Base-by-base conservation (phyloP, 1,140 invertebrate genomes). In the Theocolax elegans region DNA sequence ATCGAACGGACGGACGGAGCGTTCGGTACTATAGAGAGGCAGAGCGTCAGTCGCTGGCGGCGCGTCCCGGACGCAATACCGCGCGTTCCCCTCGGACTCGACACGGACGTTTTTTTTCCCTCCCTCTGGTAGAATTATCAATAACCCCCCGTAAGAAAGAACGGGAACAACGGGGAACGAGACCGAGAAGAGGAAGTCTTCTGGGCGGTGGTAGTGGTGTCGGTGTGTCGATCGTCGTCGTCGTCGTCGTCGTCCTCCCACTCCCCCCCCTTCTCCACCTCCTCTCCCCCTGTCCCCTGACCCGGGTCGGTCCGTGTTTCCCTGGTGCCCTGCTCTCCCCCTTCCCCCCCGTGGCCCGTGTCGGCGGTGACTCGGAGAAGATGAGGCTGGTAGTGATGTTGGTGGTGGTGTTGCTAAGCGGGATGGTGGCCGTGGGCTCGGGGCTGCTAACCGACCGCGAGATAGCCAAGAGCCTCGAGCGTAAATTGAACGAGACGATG, bases 381-480 rank as follows among this genome's bases (percentile, higher is more conserved):
- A 35, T 35, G 31, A 35, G 6, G 42, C 42, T 15, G 42, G 3
- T n/a, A 35, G 31, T 35, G 10, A 6, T 35, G 10, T 35, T 35
- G 31, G 31, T 35, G 31, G 4, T 10, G 35, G 35, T n/a, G 42
- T 44, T n/a, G 42, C 10, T n/a, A n/a, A 15, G 7, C 42, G 15
- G 42, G 42, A n/a, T 15, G n/a, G 27, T 27, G 25, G 13, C 17
- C 10, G 3, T n/a, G 27, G 31, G 51, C 51, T 27, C 23, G 4
- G 17, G 23, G 48, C 17, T 6, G 48, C 17, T 78, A 77, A 38
- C 78, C 74, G 29, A n/a, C 27, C 10, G 21, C 3, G 25, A 17
- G 27, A 85, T 87, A 42, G 86, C 82, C 71, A 80, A 84, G 62
- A 83, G 86, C 64, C 75, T 88, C 53, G 80, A 87, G 72, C 79